phyloP scores from a whole-genome alignment of 2,797 vertebrate genomes.

The Enteromius paludinosus region DNA sequence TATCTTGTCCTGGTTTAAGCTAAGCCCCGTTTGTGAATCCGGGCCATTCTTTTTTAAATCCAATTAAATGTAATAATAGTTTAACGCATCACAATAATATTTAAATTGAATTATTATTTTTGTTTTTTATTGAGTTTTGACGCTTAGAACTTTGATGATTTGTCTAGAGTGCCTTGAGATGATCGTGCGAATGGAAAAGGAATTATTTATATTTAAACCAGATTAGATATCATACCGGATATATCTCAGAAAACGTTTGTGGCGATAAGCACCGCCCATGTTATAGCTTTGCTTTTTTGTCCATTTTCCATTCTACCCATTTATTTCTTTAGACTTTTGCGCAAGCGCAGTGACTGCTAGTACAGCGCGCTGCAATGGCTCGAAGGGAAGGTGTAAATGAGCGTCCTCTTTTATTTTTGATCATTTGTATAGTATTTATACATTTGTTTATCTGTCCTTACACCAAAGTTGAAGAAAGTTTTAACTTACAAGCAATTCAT shows the following conservation, averaged over 20 bases:
- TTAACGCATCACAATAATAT: no score
- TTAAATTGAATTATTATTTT: no score
- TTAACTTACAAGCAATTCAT: slow-evolving; percentile 92
- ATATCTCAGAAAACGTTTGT: background rate
- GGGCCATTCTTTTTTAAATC: no score
- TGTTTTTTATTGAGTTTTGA: no score
- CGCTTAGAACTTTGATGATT: no score
- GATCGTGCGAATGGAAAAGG: background rate
- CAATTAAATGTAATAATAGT: no score
- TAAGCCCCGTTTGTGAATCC: no score
- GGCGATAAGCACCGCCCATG: background rate
- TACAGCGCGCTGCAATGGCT: slow-evolving; percentile 76
- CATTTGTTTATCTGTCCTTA: slow-evolving; percentile 90
- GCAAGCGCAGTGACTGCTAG: background rate
- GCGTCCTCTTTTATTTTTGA: slow-evolving; percentile 74
- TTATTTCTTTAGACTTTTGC: background rate
- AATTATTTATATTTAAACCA: background rate
- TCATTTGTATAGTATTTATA: slow-evolving; percentile 73
- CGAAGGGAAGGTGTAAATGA: slow-evolving; percentile 72
- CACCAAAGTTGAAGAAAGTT: slow-evolving; percentile 97
- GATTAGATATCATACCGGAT: background rate
- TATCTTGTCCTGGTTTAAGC: no score
- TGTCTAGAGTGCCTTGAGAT: background rate
- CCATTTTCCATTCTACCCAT: background rate
- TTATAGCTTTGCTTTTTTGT: background rate